Base-by-base conservation (phyloP, 2,888 invertebrate genomes). In the Brenthis ino region DNA sequence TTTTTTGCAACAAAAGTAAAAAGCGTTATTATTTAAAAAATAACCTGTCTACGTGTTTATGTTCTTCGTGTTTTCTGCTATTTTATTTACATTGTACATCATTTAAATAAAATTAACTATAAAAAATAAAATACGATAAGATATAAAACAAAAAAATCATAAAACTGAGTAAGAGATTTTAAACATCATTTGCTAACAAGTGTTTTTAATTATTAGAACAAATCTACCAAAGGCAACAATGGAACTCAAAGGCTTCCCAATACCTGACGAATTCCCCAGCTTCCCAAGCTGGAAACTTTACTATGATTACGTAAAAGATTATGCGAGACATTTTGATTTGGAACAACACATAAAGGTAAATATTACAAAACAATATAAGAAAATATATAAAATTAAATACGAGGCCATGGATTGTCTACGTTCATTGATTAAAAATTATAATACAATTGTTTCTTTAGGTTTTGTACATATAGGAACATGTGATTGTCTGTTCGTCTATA, bases 191-290 rank as follows among this genome's bases (percentile, higher is more conserved):
- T 54, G 14, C 14, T 64, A 5, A 63, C 33, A 37, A 37, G 8
- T 37, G n/a, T 37, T 70, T 14, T n/a, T 20, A 51, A 63, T 74
- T 85, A 85, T 56, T 76, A 92, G 92, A 67, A 89, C 92, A 6
- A 93, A 93, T 63, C 63, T 63, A 20, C 63, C 63, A 24, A 63
- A 63, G 20, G 51, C 63, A 3, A 63, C 91, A 37, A 93, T 93
- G 93, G 87, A 88, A 75, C 78, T 92, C 0, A 79, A 77, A 67
- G 89, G 86, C 0, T 92, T 87, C 69, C 87, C 88, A 0, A 68
- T 90, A 53, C 87, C 92, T 28, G 77, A 86, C 16, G 78, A 83
- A 11, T 75, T 83, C 60, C 88, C 87, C 1, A 88, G 88, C 0
- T 93, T 82, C 73, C 89, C 90, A 0, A 82, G 80, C 24, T 83